Evolutionary conservation across 2,888 invertebrate genomes (phyloP).

Genomic region (Oscheius sp.): DNA sequence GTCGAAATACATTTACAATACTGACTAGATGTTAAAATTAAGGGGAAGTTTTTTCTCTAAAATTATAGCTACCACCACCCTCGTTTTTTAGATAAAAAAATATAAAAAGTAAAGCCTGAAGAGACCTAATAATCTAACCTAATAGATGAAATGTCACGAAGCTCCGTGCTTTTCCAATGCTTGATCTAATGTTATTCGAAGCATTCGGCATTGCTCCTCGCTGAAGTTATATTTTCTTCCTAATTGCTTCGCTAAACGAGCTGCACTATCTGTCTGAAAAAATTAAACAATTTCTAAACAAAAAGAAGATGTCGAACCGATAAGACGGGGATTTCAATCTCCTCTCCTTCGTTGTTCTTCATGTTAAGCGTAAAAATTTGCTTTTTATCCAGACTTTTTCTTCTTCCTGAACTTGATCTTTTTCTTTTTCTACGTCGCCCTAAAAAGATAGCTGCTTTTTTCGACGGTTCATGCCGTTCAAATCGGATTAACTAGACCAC

Average conservation of each 20-base stretch:
- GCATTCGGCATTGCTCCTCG: constrained; percentile 51
- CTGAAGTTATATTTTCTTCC: constrained; percentile 44
- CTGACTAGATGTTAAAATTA: too few relatives aligned
- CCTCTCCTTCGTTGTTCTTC: constrained; percentile 28
- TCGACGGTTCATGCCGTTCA: too few relatives aligned
- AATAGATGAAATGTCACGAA: not conserved
- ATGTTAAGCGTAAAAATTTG: constrained; percentile 11
- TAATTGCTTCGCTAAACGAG: constrained; percentile 46
- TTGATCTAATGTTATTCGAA: constrained; percentile 50
- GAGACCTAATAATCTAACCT: not conserved
- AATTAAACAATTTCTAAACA: not conserved
- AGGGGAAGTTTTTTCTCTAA: too few relatives aligned
- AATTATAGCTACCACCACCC: too few relatives aligned
- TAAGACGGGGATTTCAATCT: constrained; percentile 33
- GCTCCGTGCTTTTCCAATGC: constrained; percentile 35
- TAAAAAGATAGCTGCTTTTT: too few relatives aligned
- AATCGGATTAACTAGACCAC: too few relatives aligned
- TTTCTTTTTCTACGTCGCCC: too few relatives aligned
- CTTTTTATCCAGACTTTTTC: too few relatives aligned
- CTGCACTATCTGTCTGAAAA: constrained; percentile 53
- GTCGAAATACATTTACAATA: too few relatives aligned
- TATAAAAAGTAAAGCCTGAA: not conserved
- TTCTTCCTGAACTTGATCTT: too few relatives aligned
- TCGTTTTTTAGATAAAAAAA: not conserved
- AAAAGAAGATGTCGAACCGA: constrained; percentile 6